Conservation (phyloP, 2,888 invertebrate species). For the Rambutsinella grinnellia region DNA sequence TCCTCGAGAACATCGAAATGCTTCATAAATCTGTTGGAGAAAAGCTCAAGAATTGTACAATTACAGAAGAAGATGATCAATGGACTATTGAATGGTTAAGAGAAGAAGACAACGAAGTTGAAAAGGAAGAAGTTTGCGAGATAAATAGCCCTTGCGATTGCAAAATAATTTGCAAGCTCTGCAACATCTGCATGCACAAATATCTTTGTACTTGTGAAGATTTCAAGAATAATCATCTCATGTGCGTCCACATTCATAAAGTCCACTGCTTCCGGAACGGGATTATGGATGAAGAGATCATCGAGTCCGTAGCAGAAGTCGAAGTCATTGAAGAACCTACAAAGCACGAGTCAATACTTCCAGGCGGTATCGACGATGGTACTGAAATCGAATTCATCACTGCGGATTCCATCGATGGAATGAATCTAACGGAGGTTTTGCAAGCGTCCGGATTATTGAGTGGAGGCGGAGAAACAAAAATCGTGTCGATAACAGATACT, state of each 20-base stretch:
- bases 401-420: slow-evolving; percentile 6
- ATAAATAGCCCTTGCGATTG: slow-evolving; percentile 57
- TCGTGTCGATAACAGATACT: slow-evolving; percentile 36
- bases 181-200: slow-evolving; percentile 59
- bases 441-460: slow-evolving; percentile 13
- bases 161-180: slow-evolving; percentile 52
- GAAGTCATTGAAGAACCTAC: neutral
- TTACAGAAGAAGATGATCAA: slow-evolving; percentile 4
- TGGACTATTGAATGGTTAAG: slow-evolving; percentile 15
- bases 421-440: slow-evolving; percentile 13
- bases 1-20: slow-evolving; percentile 48
- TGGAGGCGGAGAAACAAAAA: slow-evolving; percentile 11
- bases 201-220: slow-evolving; percentile 58
- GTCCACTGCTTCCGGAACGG: slow-evolving; percentile 25
- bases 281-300: slow-evolving; percentile 4
- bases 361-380: neutral
- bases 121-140: slow-evolving; percentile 39
- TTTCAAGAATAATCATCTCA: slow-evolving; percentile 28
- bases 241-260: slow-evolving; percentile 61
- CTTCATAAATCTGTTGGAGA: slow-evolving; percentile 26
- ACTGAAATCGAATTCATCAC: slow-evolving; percentile 5
- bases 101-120: too few relatives aligned
- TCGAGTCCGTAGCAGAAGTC: too few relatives aligned
- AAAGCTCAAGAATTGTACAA: neutral
- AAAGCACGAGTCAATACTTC: neutral